phyloP scores from a whole-genome alignment of 2,797 vertebrate genomes.

The Cirrhinus mrigala region DNA sequence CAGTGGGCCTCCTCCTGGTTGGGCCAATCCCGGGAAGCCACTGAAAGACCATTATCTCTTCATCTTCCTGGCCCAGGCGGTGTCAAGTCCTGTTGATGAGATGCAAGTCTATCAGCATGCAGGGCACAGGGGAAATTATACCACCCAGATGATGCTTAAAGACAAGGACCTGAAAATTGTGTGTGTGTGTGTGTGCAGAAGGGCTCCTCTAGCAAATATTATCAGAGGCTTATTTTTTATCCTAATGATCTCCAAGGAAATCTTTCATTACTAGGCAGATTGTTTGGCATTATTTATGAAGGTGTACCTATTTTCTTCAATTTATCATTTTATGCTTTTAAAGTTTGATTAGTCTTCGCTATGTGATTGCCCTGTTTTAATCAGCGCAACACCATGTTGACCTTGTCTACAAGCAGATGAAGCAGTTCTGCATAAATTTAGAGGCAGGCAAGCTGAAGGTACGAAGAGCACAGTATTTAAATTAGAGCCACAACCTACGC shows the following conservation, averaged over 20 bases:
- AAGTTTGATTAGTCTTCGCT: slow-evolving; percentile 35
- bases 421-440: slow-evolving; percentile 35
- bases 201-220: slow-evolving; percentile 36
- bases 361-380: slow-evolving; percentile 43
- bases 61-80: slow-evolving; percentile 66
- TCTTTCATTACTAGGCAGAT: slow-evolving; percentile 58
- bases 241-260: slow-evolving; percentile 50
- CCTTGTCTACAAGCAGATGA: slow-evolving; percentile 50
- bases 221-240: slow-evolving; percentile 55
- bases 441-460: slow-evolving; percentile 17
- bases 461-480: not conserved
- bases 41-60: slow-evolving; percentile 70
- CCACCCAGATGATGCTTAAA: slow-evolving; percentile 59
- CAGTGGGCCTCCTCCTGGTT: slow-evolving; percentile 72
- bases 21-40: slow-evolving; percentile 68
- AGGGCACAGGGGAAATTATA: slow-evolving; percentile 68
- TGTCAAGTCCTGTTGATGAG: slow-evolving; percentile 65
- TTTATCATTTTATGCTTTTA: slow-evolving; percentile 39
- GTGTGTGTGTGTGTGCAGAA: slow-evolving; percentile 24
- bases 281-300: slow-evolving; percentile 54
- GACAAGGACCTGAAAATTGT: slow-evolving; percentile 27
- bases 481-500: not conserved
- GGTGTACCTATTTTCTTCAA: slow-evolving; percentile 39
- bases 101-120: slow-evolving; percentile 67
- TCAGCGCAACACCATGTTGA: slow-evolving; percentile 53